A percentile compares a stretch with the other conserved stretches of the same genome.
phyloP scores from a whole-genome alignment of 2,113 vertebrate species.

The Baryphthengus martii region DNA sequence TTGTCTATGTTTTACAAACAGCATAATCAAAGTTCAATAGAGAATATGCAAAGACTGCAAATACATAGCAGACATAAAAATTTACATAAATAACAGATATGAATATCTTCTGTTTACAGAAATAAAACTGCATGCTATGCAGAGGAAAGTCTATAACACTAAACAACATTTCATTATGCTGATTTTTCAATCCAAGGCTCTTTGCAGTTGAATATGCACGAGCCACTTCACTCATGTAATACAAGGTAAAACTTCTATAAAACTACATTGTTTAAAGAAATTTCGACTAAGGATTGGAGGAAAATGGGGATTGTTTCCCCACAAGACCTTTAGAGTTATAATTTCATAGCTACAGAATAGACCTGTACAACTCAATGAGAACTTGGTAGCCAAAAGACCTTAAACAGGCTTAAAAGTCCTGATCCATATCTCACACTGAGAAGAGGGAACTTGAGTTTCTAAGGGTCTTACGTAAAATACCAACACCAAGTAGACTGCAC shows the following conservation, averaged over 20 bases:
- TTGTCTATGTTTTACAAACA: slow-evolving; percentile 30
- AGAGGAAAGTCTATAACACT: background rate
- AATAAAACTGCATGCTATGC: slow-evolving; percentile 8
- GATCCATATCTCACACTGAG: background rate
- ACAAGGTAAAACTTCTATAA: background rate
- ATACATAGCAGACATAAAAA: slow-evolving; percentile 26
- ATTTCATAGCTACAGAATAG: background rate
- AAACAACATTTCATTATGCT: background rate
- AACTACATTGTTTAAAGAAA: background rate
- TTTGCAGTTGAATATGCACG: background rate
- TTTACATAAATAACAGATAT: slow-evolving; percentile 54
- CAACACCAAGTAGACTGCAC: background rate
- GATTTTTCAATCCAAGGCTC: background rate
- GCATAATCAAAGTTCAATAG: slow-evolving; percentile 48
- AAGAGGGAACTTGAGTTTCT: background rate
- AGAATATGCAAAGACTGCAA: slow-evolving; percentile 46
- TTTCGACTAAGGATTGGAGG: background rate
- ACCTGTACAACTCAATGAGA: background rate
- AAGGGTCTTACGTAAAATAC: background rate
- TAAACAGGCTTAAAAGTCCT: background rate
- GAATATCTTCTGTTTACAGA: slow-evolving; percentile 36
- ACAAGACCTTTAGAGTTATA: background rate
- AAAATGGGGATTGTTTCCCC: background rate
- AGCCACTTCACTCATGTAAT: background rate
- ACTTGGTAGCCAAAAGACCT: background rate